A percentile compares a stretch with the other conserved stretches of the same genome.
Conservation (phyloP, 2,888 invertebrate genomes). For the Lasius platythorax region DNA sequence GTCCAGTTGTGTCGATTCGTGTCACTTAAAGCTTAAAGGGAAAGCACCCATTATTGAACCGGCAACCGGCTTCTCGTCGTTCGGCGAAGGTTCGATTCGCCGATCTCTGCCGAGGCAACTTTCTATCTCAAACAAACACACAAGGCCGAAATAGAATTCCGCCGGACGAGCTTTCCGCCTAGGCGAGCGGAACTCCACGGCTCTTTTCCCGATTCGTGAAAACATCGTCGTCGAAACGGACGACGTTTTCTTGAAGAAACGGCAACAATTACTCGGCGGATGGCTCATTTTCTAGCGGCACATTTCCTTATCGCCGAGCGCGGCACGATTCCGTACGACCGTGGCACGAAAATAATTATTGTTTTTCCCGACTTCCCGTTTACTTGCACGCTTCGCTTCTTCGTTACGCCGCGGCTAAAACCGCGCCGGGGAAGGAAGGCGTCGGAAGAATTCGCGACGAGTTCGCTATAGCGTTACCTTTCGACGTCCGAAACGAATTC, state of each 20-base stretch:
- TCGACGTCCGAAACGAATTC: constrained; percentile 33
- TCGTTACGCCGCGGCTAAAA: constrained; percentile 60
- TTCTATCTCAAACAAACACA: constrained; percentile 25
- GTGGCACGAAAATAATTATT: constrained; percentile 54
- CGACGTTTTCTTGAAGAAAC: constrained; percentile 12
- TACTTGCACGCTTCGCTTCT: constrained; percentile 64
- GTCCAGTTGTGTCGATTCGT: background rate
- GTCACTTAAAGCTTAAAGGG: background rate
- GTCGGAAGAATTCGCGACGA: constrained; percentile 64
- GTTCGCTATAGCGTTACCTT: constrained; percentile 74
- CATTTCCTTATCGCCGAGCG: constrained; percentile 49
- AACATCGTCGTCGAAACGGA: constrained; percentile 8
- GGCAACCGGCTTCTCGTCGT: background rate
- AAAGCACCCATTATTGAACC: background rate
- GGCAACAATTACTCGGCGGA: constrained; percentile 27
- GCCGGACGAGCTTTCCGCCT: constrained; percentile 14
- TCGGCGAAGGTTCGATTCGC: background rate
- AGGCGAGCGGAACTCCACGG: constrained; percentile 20
- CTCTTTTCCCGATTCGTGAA: background rate
- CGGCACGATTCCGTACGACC: constrained; percentile 27
- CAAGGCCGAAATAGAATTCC: constrained; percentile 13
- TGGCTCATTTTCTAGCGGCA: constrained; percentile 51
- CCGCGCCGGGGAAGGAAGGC: constrained; percentile 58
- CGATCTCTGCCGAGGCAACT: constrained; percentile 2
- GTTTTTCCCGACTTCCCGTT: constrained; percentile 54